A percentile compares a stretch with the other conserved stretches of the same genome.
Conservation (phyloP, 37 sponge, comb jelly and placozoan genomes). For the Ianthella basta region DNA sequence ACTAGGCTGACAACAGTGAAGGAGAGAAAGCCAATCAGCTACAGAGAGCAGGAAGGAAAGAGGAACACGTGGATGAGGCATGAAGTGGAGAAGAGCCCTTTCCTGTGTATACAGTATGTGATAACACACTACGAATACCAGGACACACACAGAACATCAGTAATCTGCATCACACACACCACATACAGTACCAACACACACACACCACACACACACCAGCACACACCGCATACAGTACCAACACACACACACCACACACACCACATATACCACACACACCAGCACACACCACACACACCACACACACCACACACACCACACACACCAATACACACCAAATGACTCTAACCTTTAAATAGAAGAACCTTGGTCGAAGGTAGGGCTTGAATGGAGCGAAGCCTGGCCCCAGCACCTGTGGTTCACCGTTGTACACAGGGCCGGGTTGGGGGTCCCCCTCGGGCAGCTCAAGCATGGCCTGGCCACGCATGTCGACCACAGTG, state of each 20-base stretch:
- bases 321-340: too few relatives aligned
- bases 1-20: conserved; percentile 48
- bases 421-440: conserved; percentile 68
- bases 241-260: too few relatives aligned
- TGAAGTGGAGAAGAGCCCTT: too few relatives aligned
- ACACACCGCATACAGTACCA: too few relatives aligned
- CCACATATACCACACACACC: too few relatives aligned
- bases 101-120: too few relatives aligned
- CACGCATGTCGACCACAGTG: conserved; percentile 71
- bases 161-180: too few relatives aligned
- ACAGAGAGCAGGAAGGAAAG: background rate
- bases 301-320: background rate
- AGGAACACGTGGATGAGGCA: background rate
- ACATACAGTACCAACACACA: background rate
- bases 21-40: conserved; percentile 51
- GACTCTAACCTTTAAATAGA: conserved; percentile 77
- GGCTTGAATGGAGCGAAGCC: conserved; percentile 92
- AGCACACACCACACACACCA: too few relatives aligned
- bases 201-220: background rate
- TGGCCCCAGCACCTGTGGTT: conserved; percentile 65
- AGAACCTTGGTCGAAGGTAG: conserved; percentile 76
- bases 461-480: conserved; percentile 45
- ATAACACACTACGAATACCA: too few relatives aligned
- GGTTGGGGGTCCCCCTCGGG: conserved; percentile 30
- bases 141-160: too few relatives aligned